Conservation (phyloP, 1,140 invertebrate genomes). For the Habropoda laboriosa region DNA sequence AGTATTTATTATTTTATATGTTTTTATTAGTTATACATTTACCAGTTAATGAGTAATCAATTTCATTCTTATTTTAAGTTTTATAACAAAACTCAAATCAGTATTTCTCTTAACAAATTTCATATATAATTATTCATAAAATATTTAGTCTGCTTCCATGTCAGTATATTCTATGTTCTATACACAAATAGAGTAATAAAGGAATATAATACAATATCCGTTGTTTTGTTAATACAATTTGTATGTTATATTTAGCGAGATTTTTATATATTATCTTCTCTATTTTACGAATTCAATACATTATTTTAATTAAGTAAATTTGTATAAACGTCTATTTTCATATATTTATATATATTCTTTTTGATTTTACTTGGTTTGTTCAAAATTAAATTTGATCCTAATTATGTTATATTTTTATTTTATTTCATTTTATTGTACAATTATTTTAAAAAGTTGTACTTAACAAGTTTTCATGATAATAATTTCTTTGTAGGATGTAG, state of each 20-base stretch:
- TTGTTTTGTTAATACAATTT: background rate
- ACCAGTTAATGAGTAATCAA: background rate
- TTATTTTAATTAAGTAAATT: too few relatives aligned
- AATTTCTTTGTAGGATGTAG: background rate
- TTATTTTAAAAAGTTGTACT: background rate
- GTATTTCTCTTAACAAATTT: background rate
- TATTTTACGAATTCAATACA: too few relatives aligned
- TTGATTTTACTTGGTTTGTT: too few relatives aligned
- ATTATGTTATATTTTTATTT: too few relatives aligned
- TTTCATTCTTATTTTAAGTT: background rate
- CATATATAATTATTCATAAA: background rate
- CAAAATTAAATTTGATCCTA: too few relatives aligned
- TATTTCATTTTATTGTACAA: background rate
- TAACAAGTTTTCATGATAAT: background rate
- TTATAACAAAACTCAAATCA: background rate
- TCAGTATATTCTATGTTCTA: background rate
- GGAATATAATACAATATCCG: background rate
- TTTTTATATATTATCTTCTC: too few relatives aligned
- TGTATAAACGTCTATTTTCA: too few relatives aligned
- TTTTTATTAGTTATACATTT: background rate
- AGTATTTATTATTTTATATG: conserved; percentile 32
- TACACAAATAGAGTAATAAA: conserved; percentile 4
- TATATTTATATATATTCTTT: too few relatives aligned
- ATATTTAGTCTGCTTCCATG: too few relatives aligned
- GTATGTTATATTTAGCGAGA: background rate